These are phyloP conservation scores for Drosophila stalkeri DNA, from an alignment of 2,888 invertebrate species.

Conservation along the genomic window DNA sequence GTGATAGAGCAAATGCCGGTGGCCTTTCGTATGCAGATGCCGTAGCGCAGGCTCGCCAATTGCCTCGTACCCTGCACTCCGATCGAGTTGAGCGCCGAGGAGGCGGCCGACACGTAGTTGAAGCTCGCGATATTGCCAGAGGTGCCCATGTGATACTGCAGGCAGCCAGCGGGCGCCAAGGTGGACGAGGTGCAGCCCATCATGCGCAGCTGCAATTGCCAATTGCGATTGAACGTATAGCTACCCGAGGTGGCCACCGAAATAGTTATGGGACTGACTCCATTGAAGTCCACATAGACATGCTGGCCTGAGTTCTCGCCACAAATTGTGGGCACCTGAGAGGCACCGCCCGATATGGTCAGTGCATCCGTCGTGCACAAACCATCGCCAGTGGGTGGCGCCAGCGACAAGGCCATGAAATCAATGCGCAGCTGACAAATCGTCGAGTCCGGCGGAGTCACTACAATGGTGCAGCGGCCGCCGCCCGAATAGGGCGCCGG, in stretches of 20 bases:
- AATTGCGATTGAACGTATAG: slow-evolving; percentile 88
- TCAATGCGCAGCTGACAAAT: slow-evolving; percentile 90
- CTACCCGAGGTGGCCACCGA: slow-evolving; percentile 88
- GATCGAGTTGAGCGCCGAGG: slow-evolving; percentile 87
- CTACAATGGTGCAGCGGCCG: slow-evolving; percentile 89
- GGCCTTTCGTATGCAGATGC: slow-evolving; percentile 91
- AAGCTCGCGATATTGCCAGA: slow-evolving; percentile 90
- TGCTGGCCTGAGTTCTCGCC: slow-evolving; percentile 93
- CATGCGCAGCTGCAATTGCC: slow-evolving; percentile 91
- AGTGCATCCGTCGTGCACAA: slow-evolving; percentile 90
- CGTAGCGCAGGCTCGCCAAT: slow-evolving; percentile 90
- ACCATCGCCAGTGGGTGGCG: slow-evolving; percentile 91
- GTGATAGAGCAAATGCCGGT: slow-evolving; percentile 90
- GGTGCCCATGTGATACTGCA: slow-evolving; percentile 89
- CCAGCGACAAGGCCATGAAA: slow-evolving; percentile 89
- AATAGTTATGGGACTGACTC: slow-evolving; percentile 89
- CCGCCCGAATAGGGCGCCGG: slow-evolving; percentile 90
- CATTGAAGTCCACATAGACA: slow-evolving; percentile 91
- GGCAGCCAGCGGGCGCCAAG: slow-evolving; percentile 91
- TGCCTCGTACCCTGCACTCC: slow-evolving; percentile 89
- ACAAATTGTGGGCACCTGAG: slow-evolving; percentile 89
- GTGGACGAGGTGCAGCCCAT: slow-evolving; percentile 90
- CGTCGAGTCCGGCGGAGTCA: slow-evolving; percentile 88
- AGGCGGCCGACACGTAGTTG: slow-evolving; percentile 90
- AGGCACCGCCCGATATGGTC: slow-evolving; percentile 89